These are phyloP conservation scores for Neogale vison DNA, from an alignment of 2,113 vertebrate species.

Conservation along the genomic window DNA sequence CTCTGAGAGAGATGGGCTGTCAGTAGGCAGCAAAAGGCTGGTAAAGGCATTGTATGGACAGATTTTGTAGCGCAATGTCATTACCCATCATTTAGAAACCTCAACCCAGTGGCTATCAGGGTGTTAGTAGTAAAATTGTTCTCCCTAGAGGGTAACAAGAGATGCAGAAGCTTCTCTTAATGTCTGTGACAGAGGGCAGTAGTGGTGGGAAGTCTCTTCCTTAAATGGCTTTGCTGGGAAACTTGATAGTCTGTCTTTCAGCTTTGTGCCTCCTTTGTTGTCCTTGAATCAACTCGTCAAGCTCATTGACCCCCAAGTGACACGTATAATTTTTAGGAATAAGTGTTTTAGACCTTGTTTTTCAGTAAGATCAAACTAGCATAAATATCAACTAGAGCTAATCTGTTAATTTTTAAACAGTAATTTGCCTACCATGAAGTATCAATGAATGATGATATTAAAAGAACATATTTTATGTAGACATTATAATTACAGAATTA, in stretches of 20 bases:
- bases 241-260: neutral
- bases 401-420: neutral
- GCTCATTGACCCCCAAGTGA: neutral
- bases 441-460: neutral
- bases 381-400: neutral
- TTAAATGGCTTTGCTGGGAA: neutral
- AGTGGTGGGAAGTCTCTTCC: neutral
- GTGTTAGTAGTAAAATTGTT: neutral
- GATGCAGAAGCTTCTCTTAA: neutral
- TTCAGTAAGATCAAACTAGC: neutral
- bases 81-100: neutral
- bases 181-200: fast-evolving
- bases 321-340: neutral
- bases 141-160: neutral
- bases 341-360: neutral
- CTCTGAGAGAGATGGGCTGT: neutral
- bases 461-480: neutral
- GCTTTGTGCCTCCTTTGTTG: neutral
- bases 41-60: neutral
- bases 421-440: neutral
- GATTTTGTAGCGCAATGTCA: neutral
- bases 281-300: neutral
- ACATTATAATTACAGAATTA: neutral
- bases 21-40: neutral
- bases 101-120: too few relatives aligned